Evolutionary conservation across 2,888 invertebrate genomes (phyloP).

Genomic region (Oxyteleia sp.): DNA sequence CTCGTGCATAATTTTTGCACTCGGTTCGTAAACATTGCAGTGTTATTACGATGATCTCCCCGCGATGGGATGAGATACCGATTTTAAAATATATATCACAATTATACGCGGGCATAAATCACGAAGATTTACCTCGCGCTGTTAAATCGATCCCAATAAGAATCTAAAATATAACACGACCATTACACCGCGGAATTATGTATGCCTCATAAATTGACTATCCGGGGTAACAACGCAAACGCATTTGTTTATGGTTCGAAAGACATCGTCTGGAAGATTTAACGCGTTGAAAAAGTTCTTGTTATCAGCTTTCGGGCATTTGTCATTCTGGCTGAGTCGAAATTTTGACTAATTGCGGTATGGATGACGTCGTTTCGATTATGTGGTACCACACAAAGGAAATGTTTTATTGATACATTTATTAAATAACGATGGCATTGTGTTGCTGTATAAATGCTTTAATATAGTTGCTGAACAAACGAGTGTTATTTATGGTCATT

Average conservation of each 20-base stretch:
- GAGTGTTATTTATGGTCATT: too few species aligned
- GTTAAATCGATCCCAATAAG: slow-evolving; percentile 66
- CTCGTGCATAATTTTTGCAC: slow-evolving; percentile 24
- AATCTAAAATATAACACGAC: slow-evolving; percentile 59
- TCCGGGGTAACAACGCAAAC: slow-evolving; percentile 9
- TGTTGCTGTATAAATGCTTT: too few species aligned
- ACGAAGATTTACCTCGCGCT: slow-evolving; percentile 48
- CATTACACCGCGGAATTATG: slow-evolving; percentile 50
- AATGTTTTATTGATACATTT: too few species aligned
- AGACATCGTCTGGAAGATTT: too few species aligned
- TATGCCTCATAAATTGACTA: slow-evolving; percentile 53
- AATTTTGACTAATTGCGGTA: too few species aligned
- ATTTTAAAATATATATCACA: slow-evolving; percentile 59
- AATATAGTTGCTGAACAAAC: too few species aligned
- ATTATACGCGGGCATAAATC: slow-evolving; percentile 57
- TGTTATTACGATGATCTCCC: slow-evolving; percentile 32
- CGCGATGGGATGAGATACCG: neutral
- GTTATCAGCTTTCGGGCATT: too few species aligned
- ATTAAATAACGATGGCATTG: too few species aligned
- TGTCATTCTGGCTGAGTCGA: too few species aligned
- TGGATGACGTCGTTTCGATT: too few species aligned
- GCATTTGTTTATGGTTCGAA: slow-evolving; percentile 54
- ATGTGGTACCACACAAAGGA: too few species aligned
- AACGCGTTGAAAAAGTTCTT: too few species aligned
- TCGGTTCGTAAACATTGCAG: slow-evolving; percentile 21